A percentile compares a stretch with the other conserved stretches of the same genome.
phyloP scores from a whole-genome alignment of 2,113 vertebrate genomes.

The Mobula hypostoma region DNA sequence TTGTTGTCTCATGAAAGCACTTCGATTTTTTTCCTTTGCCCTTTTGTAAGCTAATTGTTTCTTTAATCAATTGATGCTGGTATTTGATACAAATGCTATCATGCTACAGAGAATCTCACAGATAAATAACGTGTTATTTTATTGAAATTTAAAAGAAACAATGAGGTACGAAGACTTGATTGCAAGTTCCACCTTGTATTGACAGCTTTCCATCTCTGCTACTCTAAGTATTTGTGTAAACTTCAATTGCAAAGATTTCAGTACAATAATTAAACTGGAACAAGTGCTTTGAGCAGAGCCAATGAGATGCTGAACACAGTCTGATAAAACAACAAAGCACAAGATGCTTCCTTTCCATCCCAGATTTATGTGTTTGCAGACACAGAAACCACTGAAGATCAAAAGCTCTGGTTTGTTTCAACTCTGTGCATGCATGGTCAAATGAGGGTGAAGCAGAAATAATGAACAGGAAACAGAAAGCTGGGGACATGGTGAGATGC shows the following conservation, averaged over 20 bases:
- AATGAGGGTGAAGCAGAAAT: background rate
- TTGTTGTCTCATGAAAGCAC: slow-evolving; percentile 42
- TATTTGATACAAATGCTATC: background rate
- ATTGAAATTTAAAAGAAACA: background rate
- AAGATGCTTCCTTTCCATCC: background rate
- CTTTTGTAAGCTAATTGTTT: slow-evolving; percentile 23
- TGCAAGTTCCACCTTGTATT: background rate
- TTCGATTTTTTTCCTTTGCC: slow-evolving; percentile 41
- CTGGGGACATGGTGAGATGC: background rate
- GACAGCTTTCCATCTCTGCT: background rate
- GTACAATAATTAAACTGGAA: slow-evolving; percentile 4
- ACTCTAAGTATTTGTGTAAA: background rate
- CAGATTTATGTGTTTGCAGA: background rate
- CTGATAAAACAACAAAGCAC: background rate
- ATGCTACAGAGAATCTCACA: background rate
- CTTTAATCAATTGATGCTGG: slow-evolving; percentile 31
- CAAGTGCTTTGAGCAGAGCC: background rate
- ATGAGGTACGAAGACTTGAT: background rate
- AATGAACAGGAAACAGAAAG: background rate
- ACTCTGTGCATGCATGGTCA: background rate
- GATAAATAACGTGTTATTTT: background rate
- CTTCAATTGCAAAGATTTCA: background rate
- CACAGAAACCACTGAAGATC: background rate
- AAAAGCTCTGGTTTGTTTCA: background rate
- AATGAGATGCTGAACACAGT: background rate